Evolutionary conservation across 2,113 vertebrate species (phyloP), one percentile per base, ranked within the genome.

Genomic region (Lutjanus erythropterus): DNA sequence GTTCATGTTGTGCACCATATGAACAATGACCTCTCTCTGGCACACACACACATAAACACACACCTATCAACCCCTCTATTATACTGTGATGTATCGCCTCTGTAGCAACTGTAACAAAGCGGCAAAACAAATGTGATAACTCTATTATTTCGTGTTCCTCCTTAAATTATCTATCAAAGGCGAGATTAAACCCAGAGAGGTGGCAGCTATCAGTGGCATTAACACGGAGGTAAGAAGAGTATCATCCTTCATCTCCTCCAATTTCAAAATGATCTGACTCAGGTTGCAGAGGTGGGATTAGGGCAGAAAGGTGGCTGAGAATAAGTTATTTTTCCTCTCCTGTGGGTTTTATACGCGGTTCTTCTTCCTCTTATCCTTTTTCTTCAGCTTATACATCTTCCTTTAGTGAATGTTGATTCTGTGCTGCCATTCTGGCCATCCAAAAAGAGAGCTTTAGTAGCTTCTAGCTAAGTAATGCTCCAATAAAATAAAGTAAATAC

Each of bases 81-180:
- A 60, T 27, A 25, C 18, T 25, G 58, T 84, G 81, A 86, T 85
- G 46, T 25, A 86, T 76, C 56, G 14, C 74, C 71, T 58, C 50
- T 35, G 39, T 59, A 70, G 68, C 61, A 47, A 35, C 67, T 65
- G 67, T 52, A 65, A 70, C 59, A 71, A 80, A 68, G 65, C 68
- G 15, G 55, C 47, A 61, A 62, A 81, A 79, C 62, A 75, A 41
- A 29, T 42, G 35, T 46, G 52, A 81, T 55, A 15, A 73, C 80
- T 79, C 46, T 29, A 84, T 87, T 69, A 71, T 74, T 78, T 56
- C 2, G 15, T 7, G 2, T 61, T 71, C 53, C 61, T 67, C 46
- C 46, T 62, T 47, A 9, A 64, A 39, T 72, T 37, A 49, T 58
- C 14, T 16, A 18, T 74, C 18, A 65, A 2, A 23, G 42, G 47